Evolutionary conservation across 2,888 invertebrate genomes (phyloP), one percentile per base, ranked within the genome.

Genomic region (Onchidella celtica): DNA sequence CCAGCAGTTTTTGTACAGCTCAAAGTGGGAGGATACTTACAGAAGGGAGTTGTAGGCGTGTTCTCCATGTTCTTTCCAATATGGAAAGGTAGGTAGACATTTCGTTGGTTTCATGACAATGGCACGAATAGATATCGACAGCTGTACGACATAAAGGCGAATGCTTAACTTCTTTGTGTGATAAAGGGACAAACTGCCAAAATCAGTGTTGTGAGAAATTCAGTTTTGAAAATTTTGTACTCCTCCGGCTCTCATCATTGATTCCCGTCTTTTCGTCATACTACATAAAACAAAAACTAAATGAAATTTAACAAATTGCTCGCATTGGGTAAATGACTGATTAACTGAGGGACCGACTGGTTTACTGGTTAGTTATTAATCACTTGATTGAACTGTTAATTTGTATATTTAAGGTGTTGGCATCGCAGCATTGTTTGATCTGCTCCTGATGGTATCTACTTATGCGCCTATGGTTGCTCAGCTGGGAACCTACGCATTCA

Each of bases 1-100:
- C 90, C 90, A 4, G 88, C 88, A 2, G 84, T 89, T 63, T 90
- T 90, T 84, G 87, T 90, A 27, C 90, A 90, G 84, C 86, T 90
- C 76, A 90, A 90, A 73, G 86, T 90, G 11, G 90, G 90, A 0
- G 88, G 89, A 47, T 89, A 90, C 83, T 86, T 89, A 63, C 90
- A 90, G 86, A 88, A 85, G 76, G 89, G 90, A 47, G 86, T 90
- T 82, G 89, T 90, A 65, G 89, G 89, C 57, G 69, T 89, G 24
- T 85, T 89, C 78, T 88, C 89, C 27, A 87, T 86, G 83, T 89
- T 89, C 82, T 86, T 90, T 36, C 90, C 90, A 6, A 88, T 90
- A 14, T 87, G 88, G 83, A 90, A 90, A 88, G 90, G 90, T 90
- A 85, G 78, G 47, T 47, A 11, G 47, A 17, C 9, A 11, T 47